phyloP scores from a whole-genome alignment of 2,888 invertebrate genomes.

The Epistrophe grossulariae region DNA sequence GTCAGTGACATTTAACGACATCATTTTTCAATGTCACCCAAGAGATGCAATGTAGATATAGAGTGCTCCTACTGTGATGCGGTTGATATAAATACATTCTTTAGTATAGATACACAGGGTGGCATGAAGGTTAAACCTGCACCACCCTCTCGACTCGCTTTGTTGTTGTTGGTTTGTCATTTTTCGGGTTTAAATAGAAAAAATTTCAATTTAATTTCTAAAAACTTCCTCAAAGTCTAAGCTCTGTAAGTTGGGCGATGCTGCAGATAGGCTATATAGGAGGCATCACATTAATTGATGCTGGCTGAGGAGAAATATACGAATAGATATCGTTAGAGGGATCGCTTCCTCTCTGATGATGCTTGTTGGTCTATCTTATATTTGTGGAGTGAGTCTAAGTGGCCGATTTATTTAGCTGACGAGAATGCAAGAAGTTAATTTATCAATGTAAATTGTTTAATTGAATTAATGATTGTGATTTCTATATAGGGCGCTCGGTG shows the following conservation, averaged over 20 bases:
- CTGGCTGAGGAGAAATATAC: slow-evolving; percentile 15
- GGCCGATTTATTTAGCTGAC: slow-evolving; percentile 57
- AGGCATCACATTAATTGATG: slow-evolving; percentile 63
- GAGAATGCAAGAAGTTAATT: slow-evolving; percentile 58
- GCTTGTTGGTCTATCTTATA: background rate
- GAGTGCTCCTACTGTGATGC: slow-evolving; percentile 3
- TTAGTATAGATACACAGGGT: background rate
- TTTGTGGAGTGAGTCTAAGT: slow-evolving; percentile 49
- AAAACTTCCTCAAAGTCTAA: background rate
- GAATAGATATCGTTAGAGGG: slow-evolving; percentile 1
- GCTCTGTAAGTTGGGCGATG: background rate
- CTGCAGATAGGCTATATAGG: background rate
- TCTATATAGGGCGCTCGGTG: slow-evolving; percentile 22
- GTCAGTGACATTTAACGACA: slow-evolving; percentile 74
- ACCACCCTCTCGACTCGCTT: background rate
- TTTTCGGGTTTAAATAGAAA: slow-evolving; percentile 39
- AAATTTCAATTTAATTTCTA: slow-evolving; percentile 34
- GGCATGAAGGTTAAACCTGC: slow-evolving; percentile 7
- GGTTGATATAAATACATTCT: background rate
- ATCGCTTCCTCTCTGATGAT: slow-evolving; percentile 5
- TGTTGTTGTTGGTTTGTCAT: background rate
- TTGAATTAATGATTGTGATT: slow-evolving; percentile 71
- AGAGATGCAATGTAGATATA: background rate
- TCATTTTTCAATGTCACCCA: slow-evolving; percentile 73
- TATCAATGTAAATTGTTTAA: slow-evolving; percentile 71